phyloP scores from a whole-genome alignment of 2,888 invertebrate genomes.

The Molorchus minor region DNA sequence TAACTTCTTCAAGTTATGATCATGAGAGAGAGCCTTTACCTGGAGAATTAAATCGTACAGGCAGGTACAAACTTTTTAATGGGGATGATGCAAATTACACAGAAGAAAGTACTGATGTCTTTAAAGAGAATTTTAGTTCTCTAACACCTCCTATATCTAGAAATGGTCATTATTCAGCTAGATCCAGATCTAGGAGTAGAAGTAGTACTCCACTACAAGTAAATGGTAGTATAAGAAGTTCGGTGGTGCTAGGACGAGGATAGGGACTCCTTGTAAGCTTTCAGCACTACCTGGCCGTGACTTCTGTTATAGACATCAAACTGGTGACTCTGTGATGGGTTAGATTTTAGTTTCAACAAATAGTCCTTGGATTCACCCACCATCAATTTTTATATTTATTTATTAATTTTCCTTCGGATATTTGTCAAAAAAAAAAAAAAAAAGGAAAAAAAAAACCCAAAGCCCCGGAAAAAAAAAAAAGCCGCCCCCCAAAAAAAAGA shows the following conservation, averaged over 20 bases:
- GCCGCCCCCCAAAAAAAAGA: too few relatives aligned
- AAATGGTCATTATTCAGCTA: slow-evolving; percentile 44
- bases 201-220: slow-evolving; percentile 56
- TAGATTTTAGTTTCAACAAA: slow-evolving; percentile 29
- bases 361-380: too few relatives aligned
- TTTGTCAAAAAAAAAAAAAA: too few relatives aligned
- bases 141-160: slow-evolving; percentile 57
- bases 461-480: too few relatives aligned
- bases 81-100: background rate
- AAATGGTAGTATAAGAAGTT: slow-evolving; percentile 46
- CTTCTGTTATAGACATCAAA: slow-evolving; percentile 59
- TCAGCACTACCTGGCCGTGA: slow-evolving; percentile 54
- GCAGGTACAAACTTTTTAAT: background rate
- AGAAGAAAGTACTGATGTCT: slow-evolving; percentile 37
- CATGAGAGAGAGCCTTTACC: background rate
- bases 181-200: slow-evolving; percentile 51
- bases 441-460: too few relatives aligned
- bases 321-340: slow-evolving; percentile 58
- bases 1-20: slow-evolving; percentile 22
- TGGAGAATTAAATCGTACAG: background rate
- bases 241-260: slow-evolving; percentile 55
- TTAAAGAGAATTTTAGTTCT: slow-evolving; percentile 39
- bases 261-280: slow-evolving; percentile 59
- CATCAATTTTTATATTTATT: too few relatives aligned
- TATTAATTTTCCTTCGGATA: too few relatives aligned